Conservation (phyloP, 2,797 vertebrate species). For the Salarias fasciatus region DNA sequence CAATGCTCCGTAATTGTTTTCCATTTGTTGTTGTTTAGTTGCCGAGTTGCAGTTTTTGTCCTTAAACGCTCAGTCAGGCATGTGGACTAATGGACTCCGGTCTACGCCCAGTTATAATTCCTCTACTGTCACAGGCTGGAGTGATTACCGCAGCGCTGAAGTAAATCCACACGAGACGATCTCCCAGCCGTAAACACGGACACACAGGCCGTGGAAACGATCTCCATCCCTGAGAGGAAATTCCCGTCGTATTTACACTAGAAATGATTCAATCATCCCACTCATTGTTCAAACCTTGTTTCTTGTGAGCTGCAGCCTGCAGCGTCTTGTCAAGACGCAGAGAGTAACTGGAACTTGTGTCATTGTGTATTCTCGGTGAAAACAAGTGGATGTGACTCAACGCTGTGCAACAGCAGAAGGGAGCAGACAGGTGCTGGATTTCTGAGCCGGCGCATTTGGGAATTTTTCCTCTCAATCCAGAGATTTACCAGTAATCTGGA, state of each 20-base stretch:
- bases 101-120: constrained; percentile 54
- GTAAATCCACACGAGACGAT: constrained; percentile 63
- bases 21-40: constrained; percentile 40
- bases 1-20: constrained; percentile 32
- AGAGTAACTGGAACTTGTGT: no score
- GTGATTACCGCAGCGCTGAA: constrained; percentile 69
- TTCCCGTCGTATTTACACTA: constrained; percentile 12
- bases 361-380: no score
- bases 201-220: constrained; percentile 47
- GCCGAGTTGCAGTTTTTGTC: constrained; percentile 61
- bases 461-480: constrained; percentile 21
- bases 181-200: constrained; percentile 51
- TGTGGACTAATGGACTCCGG: constrained; percentile 53
- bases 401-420: not conserved
- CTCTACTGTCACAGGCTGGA: constrained; percentile 65
- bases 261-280: constrained; percentile 10
- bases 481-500: constrained; percentile 55
- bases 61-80: constrained; percentile 40
- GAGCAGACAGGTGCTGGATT: constrained; percentile 32
- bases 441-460: constrained; percentile 58
- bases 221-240: constrained; percentile 21
- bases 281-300: constrained; percentile 15
- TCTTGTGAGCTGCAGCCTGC: constrained; percentile 8
- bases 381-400: no score
- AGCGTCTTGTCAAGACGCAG: constrained; percentile 1